Base-by-base conservation (phyloP, 2,113 vertebrate genomes). In the Crypturellus undulatus region DNA sequence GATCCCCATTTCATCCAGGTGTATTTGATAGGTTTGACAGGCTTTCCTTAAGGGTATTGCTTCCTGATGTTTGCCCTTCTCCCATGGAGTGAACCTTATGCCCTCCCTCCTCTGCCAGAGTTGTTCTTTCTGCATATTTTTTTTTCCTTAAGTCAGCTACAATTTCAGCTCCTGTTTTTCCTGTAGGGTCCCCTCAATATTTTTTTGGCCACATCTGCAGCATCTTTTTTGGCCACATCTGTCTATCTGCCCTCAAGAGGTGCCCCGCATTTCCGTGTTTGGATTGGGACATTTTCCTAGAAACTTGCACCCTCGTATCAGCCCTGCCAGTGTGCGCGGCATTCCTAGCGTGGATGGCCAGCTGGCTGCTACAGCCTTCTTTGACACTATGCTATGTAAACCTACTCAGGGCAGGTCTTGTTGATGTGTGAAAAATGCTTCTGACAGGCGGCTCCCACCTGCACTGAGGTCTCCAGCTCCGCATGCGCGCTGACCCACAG, bases 341-440 rank as follows among this genome's bases (percentile, higher is more conserved):
- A 90, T 90, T 96, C 83, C 72, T 7, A 3, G 51, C 12, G 5
- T 43, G 56, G 56, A 78, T 40, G 65, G 60, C 86, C 89, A 94
- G 91, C 77, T 95, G 94, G 83, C 91, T 93, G 56, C 86, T 92
- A 64, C 19, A 81, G 54, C 65, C 26, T 86, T 67, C 87, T 80
- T 64, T 92, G 86, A 87, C 86, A 89, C 86, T 22, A 52, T 25
- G 65, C 65, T 72, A n/a, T 94, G 88, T 92, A 81, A 96, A 94
- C 85, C 79, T 92, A 86, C 88, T 86, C 89, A 96, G 78, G 54
- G 43, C 70, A 96, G 87, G 89, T 94, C 89, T 91, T 89, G 83
- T 40, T 94, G 94, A 93, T 92, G 80, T 72, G 86, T 90, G 86
- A 96, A 96, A 92, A 96, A 91, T 79, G 90, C 87, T 85, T 65